A percentile compares a stretch with the other conserved stretches of the same genome.
These are phyloP conservation scores for Embidobia sp. DNA, from an alignment of 2,888 invertebrate genomes.

Conservation along the genomic window DNA sequence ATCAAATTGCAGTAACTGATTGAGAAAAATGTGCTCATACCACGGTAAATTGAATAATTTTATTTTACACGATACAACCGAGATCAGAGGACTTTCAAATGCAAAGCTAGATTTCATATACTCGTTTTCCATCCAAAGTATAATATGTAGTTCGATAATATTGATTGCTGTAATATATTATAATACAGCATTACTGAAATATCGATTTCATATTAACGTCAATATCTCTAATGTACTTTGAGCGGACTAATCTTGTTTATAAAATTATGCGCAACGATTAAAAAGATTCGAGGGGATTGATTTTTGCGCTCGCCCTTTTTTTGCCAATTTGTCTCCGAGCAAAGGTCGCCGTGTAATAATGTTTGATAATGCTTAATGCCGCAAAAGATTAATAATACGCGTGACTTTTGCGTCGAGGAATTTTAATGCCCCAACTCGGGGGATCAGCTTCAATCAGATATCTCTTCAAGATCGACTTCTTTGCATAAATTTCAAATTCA, in stretches of 20 bases:
- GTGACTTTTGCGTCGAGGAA: conserved; percentile 14
- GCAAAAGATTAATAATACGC: conserved; percentile 10
- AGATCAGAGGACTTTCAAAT: not conserved
- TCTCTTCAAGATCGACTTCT: no score
- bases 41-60: not conserved
- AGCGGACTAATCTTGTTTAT: no score
- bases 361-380: conserved; percentile 4
- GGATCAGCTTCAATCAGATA: no score
- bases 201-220: not conserved
- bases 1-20: not conserved
- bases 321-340: not conserved
- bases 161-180: not conserved
- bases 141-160: not conserved
- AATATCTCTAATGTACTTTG: not conserved
- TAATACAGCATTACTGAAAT: not conserved
- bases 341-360: not conserved
- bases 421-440: conserved; percentile 15
- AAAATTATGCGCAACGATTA: no score
- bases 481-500: no score
- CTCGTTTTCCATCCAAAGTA: conserved; percentile 1
- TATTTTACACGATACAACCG: not conserved
- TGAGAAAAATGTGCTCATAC: not conserved
- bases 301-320: not conserved
- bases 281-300: not conserved
- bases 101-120: not conserved